Evolutionary conservation across 1,140 invertebrate species (phyloP), one percentile per base, ranked within the genome.

Genomic region (Venturia canescens): DNA sequence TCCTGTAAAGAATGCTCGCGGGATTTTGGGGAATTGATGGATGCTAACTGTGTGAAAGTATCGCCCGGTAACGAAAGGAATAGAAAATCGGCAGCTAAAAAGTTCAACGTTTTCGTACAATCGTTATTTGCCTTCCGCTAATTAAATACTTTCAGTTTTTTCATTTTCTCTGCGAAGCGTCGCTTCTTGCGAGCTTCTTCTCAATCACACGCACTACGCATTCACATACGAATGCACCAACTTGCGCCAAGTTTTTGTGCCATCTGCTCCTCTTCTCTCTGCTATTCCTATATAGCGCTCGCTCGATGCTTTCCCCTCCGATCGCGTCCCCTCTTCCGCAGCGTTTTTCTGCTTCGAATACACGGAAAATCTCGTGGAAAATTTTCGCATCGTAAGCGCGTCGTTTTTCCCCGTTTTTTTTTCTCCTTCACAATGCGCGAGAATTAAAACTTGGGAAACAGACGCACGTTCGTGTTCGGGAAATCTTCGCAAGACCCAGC

Each of bases 261-360:
- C 71, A 74, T 74, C 71, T 74, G 71, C 48, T 74, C 71, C 48
- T 74, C 71, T 74, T 74, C 53, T 74, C 48, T 74, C 34, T n/a
- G n/a, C n/a, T 74, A 48, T 50, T 18, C 11, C 71, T 23, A n/a
- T n/a, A n/a, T n/a, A 11, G 11, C 69, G 4, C 21, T 44, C 34
- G n/a, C 38, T 48, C 69, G 18, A 34, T 69, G 27, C 29, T n/a
- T 69, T 44, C n/a, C 44, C 71, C 48, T 53, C 48, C n/a, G 23
- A 11, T 34, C 18, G 66, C 3, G n/a, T 16, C 29, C 66, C 29
- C 29, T 31, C 29, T 21, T 13, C 16, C 66, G n/a, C 31, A 18
- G 4, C 29, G 50, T 74, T 74, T 23, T 9, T 6, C 18, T 26
- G 15, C 16, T 53, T 53, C 71, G 26, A 18, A 6, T 23, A 23